Percentiles rank a stretch among this genome's conserved stretches.
Evolutionary conservation across 2,113 vertebrate genomes (phyloP).

Genomic region (Turnix velox): DNA sequence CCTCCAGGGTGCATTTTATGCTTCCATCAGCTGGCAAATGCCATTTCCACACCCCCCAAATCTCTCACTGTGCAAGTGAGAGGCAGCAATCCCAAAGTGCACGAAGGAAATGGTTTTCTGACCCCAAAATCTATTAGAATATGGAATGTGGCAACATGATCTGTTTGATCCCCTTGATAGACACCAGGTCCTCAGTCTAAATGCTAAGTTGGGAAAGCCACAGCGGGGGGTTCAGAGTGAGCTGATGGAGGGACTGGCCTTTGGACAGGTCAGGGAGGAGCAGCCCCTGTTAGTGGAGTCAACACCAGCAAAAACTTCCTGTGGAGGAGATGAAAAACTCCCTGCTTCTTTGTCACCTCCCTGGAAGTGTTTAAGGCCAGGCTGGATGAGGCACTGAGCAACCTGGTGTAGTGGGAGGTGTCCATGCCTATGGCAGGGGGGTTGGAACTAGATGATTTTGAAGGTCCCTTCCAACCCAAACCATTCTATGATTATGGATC

Average conservation of each 20-base stretch:
- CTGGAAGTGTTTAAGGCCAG: no score
- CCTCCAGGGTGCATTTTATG: neutral
- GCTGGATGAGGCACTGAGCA: no score
- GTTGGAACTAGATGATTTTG: no score
- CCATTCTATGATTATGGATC: no score
- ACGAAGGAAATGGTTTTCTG: neutral
- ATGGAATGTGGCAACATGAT: neutral
- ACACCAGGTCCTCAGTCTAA: neutral
- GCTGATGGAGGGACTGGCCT: neutral
- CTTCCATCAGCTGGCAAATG: fast-evolving
- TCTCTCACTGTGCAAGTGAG: neutral
- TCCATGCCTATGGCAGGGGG: no score
- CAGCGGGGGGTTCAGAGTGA: neutral
- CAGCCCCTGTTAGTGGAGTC: neutral
- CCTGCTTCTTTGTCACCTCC: no score
- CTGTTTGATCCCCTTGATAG: neutral
- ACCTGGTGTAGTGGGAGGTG: no score
- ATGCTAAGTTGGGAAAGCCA: neutral
- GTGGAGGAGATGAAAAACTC: neutral
- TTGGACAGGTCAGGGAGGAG: neutral
- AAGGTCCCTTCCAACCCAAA: no score
- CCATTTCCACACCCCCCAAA: neutral
- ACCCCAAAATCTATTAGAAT: neutral
- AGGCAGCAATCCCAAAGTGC: neutral
- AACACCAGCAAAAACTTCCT: neutral